Percentiles rank a stretch among this genome's conserved stretches.
These are phyloP conservation scores for Telmatherina bonti DNA, from an alignment of 2,797 vertebrate genomes.

Conservation along the genomic window DNA sequence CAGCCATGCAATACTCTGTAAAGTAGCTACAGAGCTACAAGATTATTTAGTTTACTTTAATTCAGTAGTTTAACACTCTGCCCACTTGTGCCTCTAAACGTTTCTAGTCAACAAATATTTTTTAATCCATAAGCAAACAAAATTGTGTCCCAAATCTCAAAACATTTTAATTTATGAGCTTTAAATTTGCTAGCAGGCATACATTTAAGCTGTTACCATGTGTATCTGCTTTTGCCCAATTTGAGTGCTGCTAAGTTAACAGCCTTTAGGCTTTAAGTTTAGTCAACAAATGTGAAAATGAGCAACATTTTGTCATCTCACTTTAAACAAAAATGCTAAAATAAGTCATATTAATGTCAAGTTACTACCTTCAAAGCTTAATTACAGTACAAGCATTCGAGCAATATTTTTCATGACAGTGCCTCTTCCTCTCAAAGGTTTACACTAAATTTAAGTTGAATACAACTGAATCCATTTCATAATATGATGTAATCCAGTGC, in stretches of 20 bases:
- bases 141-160: neutral
- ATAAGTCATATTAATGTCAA: neutral
- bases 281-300: neutral
- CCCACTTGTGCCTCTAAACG: neutral
- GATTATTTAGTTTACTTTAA: no score
- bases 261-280: neutral
- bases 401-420: neutral
- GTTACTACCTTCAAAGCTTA: slow-evolving; percentile 1
- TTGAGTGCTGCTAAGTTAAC: neutral
- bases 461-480: neutral
- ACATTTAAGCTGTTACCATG: neutral
- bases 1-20: no score
- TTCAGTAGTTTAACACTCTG: neutral
- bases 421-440: neutral
- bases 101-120: neutral
- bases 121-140: neutral
- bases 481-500: neutral
- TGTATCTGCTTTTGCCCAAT: neutral
- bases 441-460: neutral
- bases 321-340: neutral
- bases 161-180: neutral
- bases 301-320: neutral
- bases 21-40: no score
- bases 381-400: neutral
- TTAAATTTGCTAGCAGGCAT: no score